These are phyloP conservation scores for Amphiura filiformis DNA, from an alignment of 35 echinoderm and acorn worm species.

Conservation along the genomic window DNA sequence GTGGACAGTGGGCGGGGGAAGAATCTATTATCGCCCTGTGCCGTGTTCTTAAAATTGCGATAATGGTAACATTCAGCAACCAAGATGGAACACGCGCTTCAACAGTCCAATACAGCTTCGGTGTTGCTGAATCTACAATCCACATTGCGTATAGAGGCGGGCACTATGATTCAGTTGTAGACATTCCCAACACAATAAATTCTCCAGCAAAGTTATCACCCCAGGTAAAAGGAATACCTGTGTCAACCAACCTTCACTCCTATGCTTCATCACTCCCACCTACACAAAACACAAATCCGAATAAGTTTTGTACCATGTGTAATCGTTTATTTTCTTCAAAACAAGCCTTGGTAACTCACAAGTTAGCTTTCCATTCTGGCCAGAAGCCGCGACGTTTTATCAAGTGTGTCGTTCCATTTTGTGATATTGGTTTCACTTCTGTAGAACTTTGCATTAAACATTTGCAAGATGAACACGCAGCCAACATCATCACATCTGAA, in stretches of 20 bases:
- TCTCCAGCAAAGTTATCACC: not conserved
- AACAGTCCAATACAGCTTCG: not conserved
- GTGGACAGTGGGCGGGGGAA: not conserved
- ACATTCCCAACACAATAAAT: not conserved
- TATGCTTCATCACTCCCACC: not conserved
- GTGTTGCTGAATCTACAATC: not conserved
- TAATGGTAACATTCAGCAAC: not conserved
- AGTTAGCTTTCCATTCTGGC: not conserved
- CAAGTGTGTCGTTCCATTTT: not conserved
- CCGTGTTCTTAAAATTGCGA: not conserved
- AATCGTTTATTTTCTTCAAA: not conserved
- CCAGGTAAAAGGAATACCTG: not conserved
- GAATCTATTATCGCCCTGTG: not conserved
- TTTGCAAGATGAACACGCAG: not conserved
- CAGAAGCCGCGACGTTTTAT: not conserved
- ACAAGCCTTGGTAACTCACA: not conserved
- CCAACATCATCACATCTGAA: not conserved
- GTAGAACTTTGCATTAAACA: not conserved
- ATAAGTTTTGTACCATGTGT: not conserved
- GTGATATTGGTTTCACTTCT: not conserved
- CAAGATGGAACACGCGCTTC: not conserved
- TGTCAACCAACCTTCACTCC: not conserved
- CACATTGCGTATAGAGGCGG: not conserved
- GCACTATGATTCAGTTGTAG: not conserved
- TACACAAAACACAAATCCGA: not conserved